Evolutionary conservation across 2,888 invertebrate genomes (phyloP), one percentile per base, ranked within the genome.

Genomic region (Apodemia duryi): DNA sequence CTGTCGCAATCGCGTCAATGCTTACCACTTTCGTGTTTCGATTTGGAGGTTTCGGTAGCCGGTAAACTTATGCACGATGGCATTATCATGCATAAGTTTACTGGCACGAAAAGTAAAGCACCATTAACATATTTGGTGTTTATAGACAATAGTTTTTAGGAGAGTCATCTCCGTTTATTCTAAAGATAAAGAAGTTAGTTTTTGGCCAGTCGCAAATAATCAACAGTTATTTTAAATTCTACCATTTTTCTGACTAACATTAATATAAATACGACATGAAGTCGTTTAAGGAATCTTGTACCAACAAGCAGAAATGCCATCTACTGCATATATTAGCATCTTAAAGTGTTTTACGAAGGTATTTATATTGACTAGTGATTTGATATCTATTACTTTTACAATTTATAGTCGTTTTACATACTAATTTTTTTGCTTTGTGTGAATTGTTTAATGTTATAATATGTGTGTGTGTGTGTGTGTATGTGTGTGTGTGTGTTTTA

Each of bases 311-410:
- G 54, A 52, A 63, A 61, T 63, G 61, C 41, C 43, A 49, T 35
- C 54, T 46, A 61, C 5, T 43, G 52, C 32, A 66, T 66, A 66
- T n/a, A 66, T 66, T 63, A 61, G 32, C 63, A 66, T 63, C 29
- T 51, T 28, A 57, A 41, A 28, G 29, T 28, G 32, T 9, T 38
- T 57, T 4, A 57, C 46, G 46, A 46, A 46, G 46, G 46, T 32
- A 32, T 29, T 29, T 28, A 32, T 28, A 32, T 13, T 3, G 13
- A 57, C 54, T 57, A 5, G 28, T 52, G 7, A 57, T 10, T 29
- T 43, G 29, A 54, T 54, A 28, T 54, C 28, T 28, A 54, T 54
- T 54, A 6, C 10, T 29, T 54, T 54, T 29, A 54, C 11, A 28
- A 21, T 29, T 54, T 10, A 54, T 28, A 29, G 52, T 62, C 46